These are phyloP conservation scores for Stenodera caucasica DNA, from an alignment of 2,888 invertebrate species.

Conservation along the genomic window DNA sequence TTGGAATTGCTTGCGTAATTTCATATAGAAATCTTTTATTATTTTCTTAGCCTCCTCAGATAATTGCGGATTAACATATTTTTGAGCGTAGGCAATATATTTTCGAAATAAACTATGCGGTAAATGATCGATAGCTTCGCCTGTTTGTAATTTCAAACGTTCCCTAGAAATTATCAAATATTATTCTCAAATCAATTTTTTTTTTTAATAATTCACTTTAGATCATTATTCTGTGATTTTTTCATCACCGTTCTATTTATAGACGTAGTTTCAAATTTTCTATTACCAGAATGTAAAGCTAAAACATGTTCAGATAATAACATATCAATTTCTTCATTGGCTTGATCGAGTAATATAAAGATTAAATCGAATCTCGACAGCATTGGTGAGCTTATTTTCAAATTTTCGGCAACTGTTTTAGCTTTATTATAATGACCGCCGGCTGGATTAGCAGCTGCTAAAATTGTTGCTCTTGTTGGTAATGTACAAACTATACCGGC, in stretches of 20 bases:
- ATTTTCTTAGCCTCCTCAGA: constrained; percentile 70
- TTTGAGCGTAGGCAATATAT: constrained; percentile 88
- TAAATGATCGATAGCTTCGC: constrained; percentile 70
- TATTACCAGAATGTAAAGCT: constrained; percentile 66
- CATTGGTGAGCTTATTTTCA: constrained; percentile 82
- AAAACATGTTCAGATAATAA: constrained; percentile 82
- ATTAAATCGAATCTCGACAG: constrained; percentile 92
- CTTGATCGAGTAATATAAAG: constrained; percentile 85
- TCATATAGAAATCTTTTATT: constrained; percentile 78
- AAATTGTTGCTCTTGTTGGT: constrained; percentile 79
- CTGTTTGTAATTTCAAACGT: constrained; percentile 62
- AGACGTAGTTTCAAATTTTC: constrained; percentile 14
- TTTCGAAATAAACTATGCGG: constrained; percentile 79
- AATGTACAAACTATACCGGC: constrained; percentile 83
- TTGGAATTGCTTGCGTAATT: constrained; percentile 70
- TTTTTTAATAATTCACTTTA: background rate
- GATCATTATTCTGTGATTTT: background rate
- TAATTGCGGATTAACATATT: constrained; percentile 82
- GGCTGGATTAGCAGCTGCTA: constrained; percentile 92
- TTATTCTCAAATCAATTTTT: background rate
- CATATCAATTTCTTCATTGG: constrained; percentile 78
- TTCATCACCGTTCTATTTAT: constrained; percentile 7
- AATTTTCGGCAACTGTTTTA: constrained; percentile 86
- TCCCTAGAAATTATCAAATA: constrained; percentile 55
- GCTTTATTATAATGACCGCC: constrained; percentile 86